Conservation (phyloP, 2,888 invertebrate genomes). For the Drosophila hawaiiensis region DNA sequence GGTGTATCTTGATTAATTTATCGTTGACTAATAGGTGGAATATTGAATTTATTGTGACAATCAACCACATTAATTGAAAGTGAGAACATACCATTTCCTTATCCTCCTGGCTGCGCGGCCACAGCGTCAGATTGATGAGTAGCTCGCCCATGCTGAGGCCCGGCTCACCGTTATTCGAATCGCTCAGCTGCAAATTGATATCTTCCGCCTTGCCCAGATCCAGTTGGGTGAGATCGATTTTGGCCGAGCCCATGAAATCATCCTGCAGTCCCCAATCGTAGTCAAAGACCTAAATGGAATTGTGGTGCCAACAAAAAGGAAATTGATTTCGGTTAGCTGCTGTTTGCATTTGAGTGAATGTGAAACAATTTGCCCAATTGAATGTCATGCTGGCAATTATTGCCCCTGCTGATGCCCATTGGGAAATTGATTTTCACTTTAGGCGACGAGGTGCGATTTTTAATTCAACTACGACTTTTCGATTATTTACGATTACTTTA, state of each 20-base stretch:
- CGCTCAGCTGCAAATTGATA: slow-evolving; percentile 91
- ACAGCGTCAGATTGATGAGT: slow-evolving; percentile 92
- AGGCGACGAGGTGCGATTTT: slow-evolving; percentile 1
- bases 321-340: slow-evolving; percentile 39
- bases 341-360: slow-evolving; percentile 1
- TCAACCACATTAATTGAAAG: not conserved
- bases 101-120: slow-evolving; percentile 97
- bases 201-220: slow-evolving; percentile 92
- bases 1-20: slow-evolving; percentile 11
- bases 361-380: slow-evolving; percentile 53
- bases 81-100: slow-evolving; percentile 92
- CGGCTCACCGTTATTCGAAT: slow-evolving; percentile 87
- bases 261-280: slow-evolving; percentile 99
- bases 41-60: slow-evolving; percentile 29
- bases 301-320: slow-evolving; percentile 15
- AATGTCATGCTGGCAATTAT: slow-evolving; percentile 39
- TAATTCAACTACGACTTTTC: not conserved
- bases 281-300: slow-evolving; percentile 91
- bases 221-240: slow-evolving; percentile 92
- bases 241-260: slow-evolving; percentile 98
- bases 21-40: slow-evolving; percentile 25
- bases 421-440: slow-evolving; percentile 10
- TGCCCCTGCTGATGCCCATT: slow-evolving; percentile 3
- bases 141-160: slow-evolving; percentile 93
- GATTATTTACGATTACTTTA: not conserved